Conservation (phyloP, 1,140 invertebrate genomes). For the Drosophila nasuta region DNA sequence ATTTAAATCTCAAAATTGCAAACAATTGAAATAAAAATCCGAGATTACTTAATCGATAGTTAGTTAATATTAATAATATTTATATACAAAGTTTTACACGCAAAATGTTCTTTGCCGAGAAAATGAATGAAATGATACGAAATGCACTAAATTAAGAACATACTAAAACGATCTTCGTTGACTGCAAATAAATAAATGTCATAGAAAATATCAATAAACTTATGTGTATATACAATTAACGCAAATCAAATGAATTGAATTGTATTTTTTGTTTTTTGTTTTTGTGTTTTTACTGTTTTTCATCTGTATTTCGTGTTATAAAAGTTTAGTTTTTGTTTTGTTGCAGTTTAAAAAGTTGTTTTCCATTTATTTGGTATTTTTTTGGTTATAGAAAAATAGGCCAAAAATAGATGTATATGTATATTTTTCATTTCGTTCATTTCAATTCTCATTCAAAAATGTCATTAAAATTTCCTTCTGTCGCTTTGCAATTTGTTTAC, state of each 20-base stretch:
- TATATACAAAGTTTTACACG: constrained; percentile 56
- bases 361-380: constrained; percentile 38
- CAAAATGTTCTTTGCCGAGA: constrained; percentile 21
- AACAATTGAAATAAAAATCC: constrained; percentile 30
- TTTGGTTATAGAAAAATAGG: constrained; percentile 79
- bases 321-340: constrained; percentile 48
- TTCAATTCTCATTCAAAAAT: constrained; percentile 71
- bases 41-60: constrained; percentile 22
- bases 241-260: constrained; percentile 34
- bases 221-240: constrained; percentile 48
- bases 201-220: constrained; percentile 25
- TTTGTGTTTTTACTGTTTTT: constrained; percentile 26
- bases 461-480: constrained; percentile 71
- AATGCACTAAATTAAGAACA: constrained; percentile 5
- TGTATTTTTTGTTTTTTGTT: constrained; percentile 12
- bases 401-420: constrained; percentile 80
- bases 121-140: not conserved
- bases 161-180: constrained; percentile 67
- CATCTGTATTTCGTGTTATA: constrained; percentile 53
- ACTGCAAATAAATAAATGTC: not conserved
- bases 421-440: constrained; percentile 52
- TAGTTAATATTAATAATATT: constrained; percentile 37
- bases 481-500: constrained; percentile 48
- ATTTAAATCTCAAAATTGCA: constrained; percentile 27
- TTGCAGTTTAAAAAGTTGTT: constrained; percentile 65